Evolutionary conservation across 2,113 vertebrate species (phyloP).

Genomic region (Rhinolophus sinicus): DNA sequence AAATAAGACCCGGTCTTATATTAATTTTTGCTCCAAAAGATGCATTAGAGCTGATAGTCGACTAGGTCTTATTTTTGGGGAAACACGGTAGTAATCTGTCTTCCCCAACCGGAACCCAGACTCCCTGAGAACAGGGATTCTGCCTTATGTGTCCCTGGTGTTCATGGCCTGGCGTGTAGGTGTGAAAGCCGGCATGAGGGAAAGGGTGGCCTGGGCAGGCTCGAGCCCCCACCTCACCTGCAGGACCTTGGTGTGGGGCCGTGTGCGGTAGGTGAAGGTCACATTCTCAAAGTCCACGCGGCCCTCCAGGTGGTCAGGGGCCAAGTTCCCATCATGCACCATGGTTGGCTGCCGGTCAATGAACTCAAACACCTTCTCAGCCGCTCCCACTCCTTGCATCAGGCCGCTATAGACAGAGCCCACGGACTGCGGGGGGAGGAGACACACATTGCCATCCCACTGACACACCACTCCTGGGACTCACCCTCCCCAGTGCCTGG

Average conservation of each 20-base stretch:
- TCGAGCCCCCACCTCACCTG: constrained; percentile 85
- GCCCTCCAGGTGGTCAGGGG: constrained; percentile 90
- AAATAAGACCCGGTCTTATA: too few relatives aligned
- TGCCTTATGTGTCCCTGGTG: rapidly evolving
- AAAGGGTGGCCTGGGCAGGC: rapidly evolving
- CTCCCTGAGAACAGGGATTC: neutral
- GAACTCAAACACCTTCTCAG: constrained; percentile 98
- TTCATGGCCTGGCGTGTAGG: rapidly evolving
- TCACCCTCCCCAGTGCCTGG: neutral
- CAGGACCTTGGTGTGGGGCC: constrained; percentile 90
- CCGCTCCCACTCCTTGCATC: constrained; percentile 97
- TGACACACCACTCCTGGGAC: rapidly evolving
- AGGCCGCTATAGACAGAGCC: constrained; percentile 96
- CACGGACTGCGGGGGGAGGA: constrained; percentile 87
- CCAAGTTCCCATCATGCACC: constrained; percentile 87
- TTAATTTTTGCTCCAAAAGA: too few relatives aligned
- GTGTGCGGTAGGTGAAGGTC: constrained; percentile 93
- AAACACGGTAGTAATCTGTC: too few relatives aligned
- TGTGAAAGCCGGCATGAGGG: rapidly evolving
- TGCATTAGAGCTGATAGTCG: too few relatives aligned
- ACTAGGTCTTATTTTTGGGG: too few relatives aligned
- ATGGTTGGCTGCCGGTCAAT: constrained; percentile 93
- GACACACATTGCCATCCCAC: neutral
- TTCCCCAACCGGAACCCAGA: neutral
- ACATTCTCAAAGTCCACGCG: constrained; percentile 95